These are phyloP conservation scores for Crossocerus cetratus DNA, from an alignment of 2,888 invertebrate genomes.

Conservation along the genomic window DNA sequence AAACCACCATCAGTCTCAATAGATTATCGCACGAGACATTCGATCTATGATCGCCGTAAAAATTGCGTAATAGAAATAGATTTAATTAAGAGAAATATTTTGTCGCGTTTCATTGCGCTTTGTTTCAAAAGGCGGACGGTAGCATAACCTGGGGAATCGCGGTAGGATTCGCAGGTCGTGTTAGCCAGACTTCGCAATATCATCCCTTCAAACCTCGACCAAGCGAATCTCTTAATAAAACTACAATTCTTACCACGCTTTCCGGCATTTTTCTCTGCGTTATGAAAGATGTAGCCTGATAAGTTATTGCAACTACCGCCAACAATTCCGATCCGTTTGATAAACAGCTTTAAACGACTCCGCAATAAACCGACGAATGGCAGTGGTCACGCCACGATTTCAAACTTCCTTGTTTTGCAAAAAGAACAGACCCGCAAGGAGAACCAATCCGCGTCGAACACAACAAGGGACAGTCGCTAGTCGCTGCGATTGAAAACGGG, in stretches of 20 bases:
- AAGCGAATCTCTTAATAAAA: background rate
- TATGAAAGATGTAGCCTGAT: slow-evolving; percentile 32
- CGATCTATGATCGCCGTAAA: background rate
- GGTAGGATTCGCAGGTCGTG: background rate
- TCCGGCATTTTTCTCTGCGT: slow-evolving; percentile 63
- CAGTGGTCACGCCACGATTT: background rate
- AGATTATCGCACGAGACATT: background rate
- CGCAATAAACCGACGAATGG: slow-evolving; percentile 11
- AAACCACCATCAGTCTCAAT: slow-evolving; percentile 1
- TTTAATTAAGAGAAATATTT: background rate
- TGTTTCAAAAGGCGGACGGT: slow-evolving; percentile 31
- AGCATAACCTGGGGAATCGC: slow-evolving; percentile 45
- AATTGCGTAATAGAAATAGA: background rate
- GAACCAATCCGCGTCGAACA: too few relatives aligned
- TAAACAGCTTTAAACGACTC: slow-evolving; percentile 27
- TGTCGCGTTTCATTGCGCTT: slow-evolving; percentile 7
- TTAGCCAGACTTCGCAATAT: background rate
- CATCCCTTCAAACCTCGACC: background rate
- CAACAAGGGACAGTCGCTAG: too few relatives aligned
- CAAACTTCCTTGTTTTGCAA: too few relatives aligned
- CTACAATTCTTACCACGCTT: slow-evolving; percentile 62
- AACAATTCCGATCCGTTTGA: slow-evolving; percentile 49
- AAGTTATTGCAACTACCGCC: slow-evolving; percentile 43
- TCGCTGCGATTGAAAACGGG: too few relatives aligned
- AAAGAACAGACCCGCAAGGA: too few relatives aligned